Evolutionary conservation across 2,797 vertebrate genomes (phyloP).

Genomic region (Typhlichthys subterraneus): DNA sequence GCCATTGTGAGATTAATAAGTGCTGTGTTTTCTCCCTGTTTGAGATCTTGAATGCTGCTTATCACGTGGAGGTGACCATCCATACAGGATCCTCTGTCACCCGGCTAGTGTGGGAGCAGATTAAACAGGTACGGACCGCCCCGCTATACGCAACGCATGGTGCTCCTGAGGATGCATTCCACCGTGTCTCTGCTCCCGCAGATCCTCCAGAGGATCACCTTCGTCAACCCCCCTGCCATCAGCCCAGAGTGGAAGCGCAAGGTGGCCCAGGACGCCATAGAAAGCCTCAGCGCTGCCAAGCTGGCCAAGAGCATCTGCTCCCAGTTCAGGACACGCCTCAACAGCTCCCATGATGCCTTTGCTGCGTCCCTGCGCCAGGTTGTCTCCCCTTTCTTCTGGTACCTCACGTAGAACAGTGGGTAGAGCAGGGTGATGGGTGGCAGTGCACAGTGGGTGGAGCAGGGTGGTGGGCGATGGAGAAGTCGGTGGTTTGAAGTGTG

Average conservation of each 20-base stretch:
- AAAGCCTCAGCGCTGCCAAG: slow-evolving; percentile 96
- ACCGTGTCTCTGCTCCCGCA: slow-evolving; percentile 44
- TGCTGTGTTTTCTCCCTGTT: slow-evolving; percentile 5
- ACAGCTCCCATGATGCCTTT: slow-evolving; percentile 96
- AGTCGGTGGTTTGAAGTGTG: too few relatives aligned
- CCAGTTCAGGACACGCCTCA: slow-evolving; percentile 93
- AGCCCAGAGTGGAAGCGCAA: slow-evolving; percentile 95
- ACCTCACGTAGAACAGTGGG: too few relatives aligned
- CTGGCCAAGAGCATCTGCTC: slow-evolving; percentile 97
- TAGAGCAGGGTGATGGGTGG: too few relatives aligned
- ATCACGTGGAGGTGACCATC: slow-evolving; percentile 97
- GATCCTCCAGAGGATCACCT: slow-evolving; percentile 94
- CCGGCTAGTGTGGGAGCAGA: slow-evolving; percentile 95
- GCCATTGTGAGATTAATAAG: not conserved
- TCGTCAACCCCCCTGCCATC: slow-evolving; percentile 93
- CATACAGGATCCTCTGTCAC: slow-evolving; percentile 95
- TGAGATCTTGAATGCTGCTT: slow-evolving; percentile 96
- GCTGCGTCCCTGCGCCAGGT: slow-evolving; percentile 94
- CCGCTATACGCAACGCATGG: not conserved
- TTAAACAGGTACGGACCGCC: slow-evolving; percentile 87
- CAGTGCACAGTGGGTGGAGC: too few relatives aligned
- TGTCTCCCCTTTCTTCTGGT: not conserved
- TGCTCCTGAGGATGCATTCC: too few relatives aligned
- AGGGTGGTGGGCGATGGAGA: too few relatives aligned
- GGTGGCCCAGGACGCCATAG: slow-evolving; percentile 96